These are phyloP conservation scores for Saccostrea cuccullata DNA, from an alignment of 1,140 invertebrate species.

Conservation along the genomic window DNA sequence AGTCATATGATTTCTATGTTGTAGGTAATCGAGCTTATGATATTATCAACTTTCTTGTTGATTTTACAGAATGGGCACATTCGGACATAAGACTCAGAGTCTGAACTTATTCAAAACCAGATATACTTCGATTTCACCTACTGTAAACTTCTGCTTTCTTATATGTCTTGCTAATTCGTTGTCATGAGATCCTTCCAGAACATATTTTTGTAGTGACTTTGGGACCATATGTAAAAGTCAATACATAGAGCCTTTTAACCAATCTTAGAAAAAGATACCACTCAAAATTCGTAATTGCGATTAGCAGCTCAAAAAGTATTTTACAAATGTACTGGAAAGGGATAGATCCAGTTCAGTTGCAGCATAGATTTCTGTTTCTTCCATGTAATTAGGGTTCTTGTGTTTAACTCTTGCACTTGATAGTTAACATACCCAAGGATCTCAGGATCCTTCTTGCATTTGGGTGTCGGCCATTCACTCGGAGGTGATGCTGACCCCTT, in stretches of 20 bases:
- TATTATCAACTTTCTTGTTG: no score
- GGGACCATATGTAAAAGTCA: conserved; percentile 27
- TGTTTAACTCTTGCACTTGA: not conserved
- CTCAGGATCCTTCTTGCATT: conserved; percentile 23
- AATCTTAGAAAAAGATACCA: conserved; percentile 21
- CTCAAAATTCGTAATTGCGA: not conserved
- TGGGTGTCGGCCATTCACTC: not conserved
- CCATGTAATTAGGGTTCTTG: not conserved
- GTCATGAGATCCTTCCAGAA: no score
- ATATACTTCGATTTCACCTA: not conserved
- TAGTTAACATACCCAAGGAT: conserved; percentile 44
- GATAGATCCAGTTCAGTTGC: not conserved
- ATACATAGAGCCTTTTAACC: not conserved
- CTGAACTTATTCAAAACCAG: no score
- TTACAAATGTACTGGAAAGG: not conserved
- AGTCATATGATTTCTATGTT: no score
- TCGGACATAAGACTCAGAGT: no score
- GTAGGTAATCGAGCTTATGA: no score
- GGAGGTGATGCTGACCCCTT: no score
- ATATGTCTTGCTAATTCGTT: conserved; percentile 20
- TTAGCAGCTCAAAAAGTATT: conserved; percentile 11
- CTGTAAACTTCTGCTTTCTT: conserved; percentile 29
- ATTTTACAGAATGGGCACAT: no score
- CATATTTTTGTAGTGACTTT: not conserved
- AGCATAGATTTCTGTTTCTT: no score